phyloP scores from a whole-genome alignment of 2,888 invertebrate genomes.

The Tinea pellionella region DNA sequence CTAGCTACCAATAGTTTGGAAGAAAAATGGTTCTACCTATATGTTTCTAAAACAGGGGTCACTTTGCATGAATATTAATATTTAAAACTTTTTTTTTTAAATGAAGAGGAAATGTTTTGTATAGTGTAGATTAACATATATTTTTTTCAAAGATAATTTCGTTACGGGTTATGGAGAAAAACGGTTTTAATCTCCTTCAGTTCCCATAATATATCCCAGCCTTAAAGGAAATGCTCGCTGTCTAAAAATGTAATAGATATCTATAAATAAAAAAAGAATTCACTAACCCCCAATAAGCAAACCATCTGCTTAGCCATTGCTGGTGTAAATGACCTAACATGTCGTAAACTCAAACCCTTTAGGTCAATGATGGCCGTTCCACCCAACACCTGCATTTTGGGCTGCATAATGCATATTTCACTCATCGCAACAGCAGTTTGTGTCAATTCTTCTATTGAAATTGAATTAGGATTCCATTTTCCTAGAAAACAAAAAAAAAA shows the following conservation, averaged over 20 bases:
- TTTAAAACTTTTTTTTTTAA: too few relatives aligned
- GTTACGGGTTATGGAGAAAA: too few relatives aligned
- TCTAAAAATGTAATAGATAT: background rate
- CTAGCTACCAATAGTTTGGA: too few relatives aligned
- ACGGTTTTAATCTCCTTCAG: too few relatives aligned
- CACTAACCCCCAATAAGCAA: slow-evolving; percentile 48
- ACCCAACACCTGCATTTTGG: slow-evolving; percentile 53
- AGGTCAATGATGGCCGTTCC: slow-evolving; percentile 56
- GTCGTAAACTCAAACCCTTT: slow-evolving; percentile 42
- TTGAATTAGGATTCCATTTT: slow-evolving; percentile 43
- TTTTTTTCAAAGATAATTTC: too few relatives aligned
- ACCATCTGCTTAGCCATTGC: slow-evolving; percentile 51
- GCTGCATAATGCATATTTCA: slow-evolving; percentile 52
- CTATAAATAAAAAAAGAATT: background rate
- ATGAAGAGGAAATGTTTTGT: too few relatives aligned
- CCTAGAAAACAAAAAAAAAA: slow-evolving; percentile 31
- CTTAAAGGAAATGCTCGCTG: too few relatives aligned
- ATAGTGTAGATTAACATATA: too few relatives aligned
- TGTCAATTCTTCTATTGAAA: slow-evolving; percentile 46
- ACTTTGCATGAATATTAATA: too few relatives aligned
- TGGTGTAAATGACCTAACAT: slow-evolving; percentile 43
- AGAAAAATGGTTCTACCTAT: too few relatives aligned
- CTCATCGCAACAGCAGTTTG: slow-evolving; percentile 53
- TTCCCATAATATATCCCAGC: too few relatives aligned
- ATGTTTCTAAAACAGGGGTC: too few relatives aligned